Conservation (phyloP, 1,140 invertebrate species). For the Bombus cullumanus region DNA sequence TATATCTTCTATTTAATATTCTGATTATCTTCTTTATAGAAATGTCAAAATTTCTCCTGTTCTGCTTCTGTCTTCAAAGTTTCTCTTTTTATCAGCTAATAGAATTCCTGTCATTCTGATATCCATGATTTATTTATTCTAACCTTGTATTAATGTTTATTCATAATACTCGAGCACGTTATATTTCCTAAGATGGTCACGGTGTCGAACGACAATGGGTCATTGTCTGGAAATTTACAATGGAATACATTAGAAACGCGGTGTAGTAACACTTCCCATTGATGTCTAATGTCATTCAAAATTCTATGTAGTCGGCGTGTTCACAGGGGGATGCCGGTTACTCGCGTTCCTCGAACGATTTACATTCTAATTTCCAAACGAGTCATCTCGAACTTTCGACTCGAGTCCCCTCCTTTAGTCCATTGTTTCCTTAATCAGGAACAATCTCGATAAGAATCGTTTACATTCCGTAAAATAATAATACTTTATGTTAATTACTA, state of each 20-base stretch:
- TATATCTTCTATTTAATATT: no score
- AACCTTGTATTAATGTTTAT: background rate
- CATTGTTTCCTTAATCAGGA: background rate
- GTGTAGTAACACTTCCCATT: constrained; percentile 8
- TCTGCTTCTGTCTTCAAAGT: no score
- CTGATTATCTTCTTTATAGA: no score
- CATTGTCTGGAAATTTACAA: constrained; percentile 13
- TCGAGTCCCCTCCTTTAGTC: background rate
- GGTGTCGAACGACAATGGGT: background rate
- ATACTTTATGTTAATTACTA: no score
- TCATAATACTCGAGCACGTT: background rate
- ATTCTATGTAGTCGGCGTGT: background rate
- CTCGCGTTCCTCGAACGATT: background rate
- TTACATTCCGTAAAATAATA: no score
- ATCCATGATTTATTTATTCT: no score
- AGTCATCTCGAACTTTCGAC: background rate
- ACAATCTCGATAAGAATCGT: no score
- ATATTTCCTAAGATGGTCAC: background rate
- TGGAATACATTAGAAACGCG: constrained; percentile 18
- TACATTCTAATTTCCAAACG: constrained; percentile 17
- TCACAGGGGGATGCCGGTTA: background rate
- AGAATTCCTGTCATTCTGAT: background rate
- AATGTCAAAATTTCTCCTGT: no score
- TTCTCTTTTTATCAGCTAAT: no score
- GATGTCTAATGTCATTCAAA: constrained; percentile 18